These are phyloP conservation scores for Thumatha senex DNA, from an alignment of 2,888 invertebrate genomes.

Conservation along the genomic window DNA sequence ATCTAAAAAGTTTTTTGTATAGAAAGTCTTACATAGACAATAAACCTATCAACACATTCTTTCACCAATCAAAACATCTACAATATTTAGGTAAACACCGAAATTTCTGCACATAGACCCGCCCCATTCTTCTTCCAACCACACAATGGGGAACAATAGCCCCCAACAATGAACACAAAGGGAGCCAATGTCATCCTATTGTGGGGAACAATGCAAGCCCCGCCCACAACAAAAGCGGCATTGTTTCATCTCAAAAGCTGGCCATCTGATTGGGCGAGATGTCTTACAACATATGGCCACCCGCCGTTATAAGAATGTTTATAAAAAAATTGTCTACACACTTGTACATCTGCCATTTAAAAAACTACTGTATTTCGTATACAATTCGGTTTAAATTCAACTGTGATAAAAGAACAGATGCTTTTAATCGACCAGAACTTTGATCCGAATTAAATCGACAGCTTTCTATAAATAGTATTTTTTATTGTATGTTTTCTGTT, in stretches of 20 bases:
- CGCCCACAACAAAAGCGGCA: conserved; percentile 70
- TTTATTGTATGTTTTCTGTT: conserved; percentile 27
- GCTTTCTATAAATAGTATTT: conserved; percentile 57
- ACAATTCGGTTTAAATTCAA: conserved; percentile 26
- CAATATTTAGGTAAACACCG: conserved; percentile 43
- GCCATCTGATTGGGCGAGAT: conserved; percentile 61
- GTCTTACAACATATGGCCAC: conserved; percentile 36
- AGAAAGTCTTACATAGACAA: neutral
- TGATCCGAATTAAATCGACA: conserved; percentile 70
- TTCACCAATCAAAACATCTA: conserved; percentile 33
- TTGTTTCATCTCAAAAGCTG: conserved; percentile 71
- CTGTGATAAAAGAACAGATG: conserved; percentile 46
- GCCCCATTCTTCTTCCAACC: conserved; percentile 38
- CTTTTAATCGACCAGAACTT: conserved; percentile 53
- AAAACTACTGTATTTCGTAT: neutral
- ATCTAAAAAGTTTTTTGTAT: neutral
- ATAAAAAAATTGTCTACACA: conserved; percentile 49
- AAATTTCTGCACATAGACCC: conserved; percentile 53
- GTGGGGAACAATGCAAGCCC: conserved; percentile 69
- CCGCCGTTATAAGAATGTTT: conserved; percentile 58
- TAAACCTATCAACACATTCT: conserved; percentile 8
- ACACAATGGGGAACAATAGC: conserved; percentile 56
- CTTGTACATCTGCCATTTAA: conserved; percentile 14
- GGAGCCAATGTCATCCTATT: conserved; percentile 75
- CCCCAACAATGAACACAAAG: conserved; percentile 70